These are phyloP conservation scores for Heliconius cydno DNA, from an alignment of 2,888 invertebrate genomes.

Conservation along the genomic window DNA sequence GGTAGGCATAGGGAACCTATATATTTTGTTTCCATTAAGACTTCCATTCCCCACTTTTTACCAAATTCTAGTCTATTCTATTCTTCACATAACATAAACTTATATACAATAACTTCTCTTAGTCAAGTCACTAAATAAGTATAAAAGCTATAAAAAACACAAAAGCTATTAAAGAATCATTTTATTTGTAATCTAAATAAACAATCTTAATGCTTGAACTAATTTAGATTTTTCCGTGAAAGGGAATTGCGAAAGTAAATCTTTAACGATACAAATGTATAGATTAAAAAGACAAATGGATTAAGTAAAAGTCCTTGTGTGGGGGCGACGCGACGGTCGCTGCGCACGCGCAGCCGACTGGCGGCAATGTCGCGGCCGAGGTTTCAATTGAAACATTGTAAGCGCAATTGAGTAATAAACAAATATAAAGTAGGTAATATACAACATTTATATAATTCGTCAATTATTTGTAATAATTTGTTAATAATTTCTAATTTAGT, in stretches of 20 bases:
- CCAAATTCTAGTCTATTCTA: too few species aligned
- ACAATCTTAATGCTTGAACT: neutral
- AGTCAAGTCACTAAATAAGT: neutral
- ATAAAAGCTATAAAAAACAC: neutral
- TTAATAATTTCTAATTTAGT: too few species aligned
- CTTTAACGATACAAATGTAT: slow-evolving; percentile 1
- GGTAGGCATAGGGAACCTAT: too few species aligned
- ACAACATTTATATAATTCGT: slow-evolving; percentile 41
- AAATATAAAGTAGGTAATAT: slow-evolving; percentile 11
- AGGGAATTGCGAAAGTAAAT: slow-evolving; percentile 2
- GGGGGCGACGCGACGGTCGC: neutral
- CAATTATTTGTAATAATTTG: slow-evolving; percentile 10
- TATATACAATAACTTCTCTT: neutral
- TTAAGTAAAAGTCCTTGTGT: slow-evolving; percentile 26
- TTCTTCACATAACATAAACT: neutral
- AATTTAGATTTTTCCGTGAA: neutral
- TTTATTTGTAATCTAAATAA: neutral
- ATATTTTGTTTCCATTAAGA: too few species aligned
- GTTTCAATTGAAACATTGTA: slow-evolving; percentile 11
- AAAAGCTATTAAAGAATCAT: neutral
- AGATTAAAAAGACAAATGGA: slow-evolving; percentile 3
- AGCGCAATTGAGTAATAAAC: slow-evolving; percentile 12
- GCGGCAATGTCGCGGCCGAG: slow-evolving; percentile 22
- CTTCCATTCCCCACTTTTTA: neutral
- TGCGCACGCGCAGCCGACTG: slow-evolving; percentile 12